Percentiles rank a stretch among this genome's conserved stretches.
phyloP scores from a whole-genome alignment of 1,140 invertebrate genomes.

The Chrysopa pallens region DNA sequence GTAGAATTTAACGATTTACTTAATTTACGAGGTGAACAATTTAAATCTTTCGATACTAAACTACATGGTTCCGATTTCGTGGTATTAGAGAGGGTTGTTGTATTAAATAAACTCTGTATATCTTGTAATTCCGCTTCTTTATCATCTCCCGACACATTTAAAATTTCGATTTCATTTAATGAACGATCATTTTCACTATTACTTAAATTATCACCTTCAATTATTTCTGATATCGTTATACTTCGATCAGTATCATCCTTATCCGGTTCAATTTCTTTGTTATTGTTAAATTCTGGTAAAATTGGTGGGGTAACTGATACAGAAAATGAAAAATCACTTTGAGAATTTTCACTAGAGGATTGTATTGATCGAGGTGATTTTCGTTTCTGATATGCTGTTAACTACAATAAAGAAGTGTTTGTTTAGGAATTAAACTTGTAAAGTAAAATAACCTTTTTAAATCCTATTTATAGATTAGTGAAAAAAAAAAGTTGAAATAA shows the following conservation, averaged over 20 bases:
- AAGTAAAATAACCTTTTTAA: background rate
- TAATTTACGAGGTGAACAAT: constrained; percentile 6
- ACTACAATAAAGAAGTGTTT: constrained; percentile 1
- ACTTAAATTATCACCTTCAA: constrained; percentile 1
- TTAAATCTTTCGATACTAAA: constrained; percentile 4
- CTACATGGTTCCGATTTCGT: constrained; percentile 1
- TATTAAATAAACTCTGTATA: too few species aligned
- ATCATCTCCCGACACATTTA: constrained; percentile 8
- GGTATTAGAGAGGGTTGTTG: background rate
- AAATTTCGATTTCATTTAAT: constrained; percentile 18
- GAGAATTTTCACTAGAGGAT: background rate
- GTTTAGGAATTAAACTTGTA: background rate
- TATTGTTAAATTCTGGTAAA: constrained; percentile 3
- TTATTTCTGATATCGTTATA: background rate
- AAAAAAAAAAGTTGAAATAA: constrained; percentile 1
- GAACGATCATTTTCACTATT: constrained; percentile 21
- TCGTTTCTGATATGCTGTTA: constrained; percentile 5
- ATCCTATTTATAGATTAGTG: constrained; percentile 6
- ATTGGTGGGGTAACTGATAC: constrained; percentile 3
- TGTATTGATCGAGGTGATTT: constrained; percentile 2
- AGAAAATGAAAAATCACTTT: constrained; percentile 1
- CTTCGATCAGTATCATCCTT: background rate
- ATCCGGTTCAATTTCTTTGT: background rate
- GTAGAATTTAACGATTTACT: constrained; percentile 9
- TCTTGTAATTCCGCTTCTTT: background rate